phyloP scores from a whole-genome alignment of 1,140 invertebrate genomes.

The Drosophila hydei region DNA sequence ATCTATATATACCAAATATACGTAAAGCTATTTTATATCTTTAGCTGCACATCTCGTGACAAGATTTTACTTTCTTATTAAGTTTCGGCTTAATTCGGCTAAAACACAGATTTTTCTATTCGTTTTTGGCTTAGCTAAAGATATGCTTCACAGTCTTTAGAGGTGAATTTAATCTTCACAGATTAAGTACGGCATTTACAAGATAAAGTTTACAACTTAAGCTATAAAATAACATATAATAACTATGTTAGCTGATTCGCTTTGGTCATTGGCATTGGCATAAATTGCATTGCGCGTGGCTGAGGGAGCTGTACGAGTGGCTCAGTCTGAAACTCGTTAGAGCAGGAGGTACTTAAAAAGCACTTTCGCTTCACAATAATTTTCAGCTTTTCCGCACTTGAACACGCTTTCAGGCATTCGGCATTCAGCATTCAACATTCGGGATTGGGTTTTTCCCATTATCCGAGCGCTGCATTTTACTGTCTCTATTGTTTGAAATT shows the following conservation, averaged over 20 bases:
- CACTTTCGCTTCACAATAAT: constrained; percentile 78
- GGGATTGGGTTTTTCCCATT: constrained; percentile 46
- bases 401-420: constrained; percentile 47
- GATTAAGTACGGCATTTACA: background rate
- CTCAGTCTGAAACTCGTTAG: background rate
- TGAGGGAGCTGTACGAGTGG: constrained; percentile 1
- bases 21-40: no score
- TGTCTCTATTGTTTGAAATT: constrained; percentile 72
- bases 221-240: background rate
- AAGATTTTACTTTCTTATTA: no score
- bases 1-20: no score
- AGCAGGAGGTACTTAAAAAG: constrained; percentile 59
- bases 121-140: no score
- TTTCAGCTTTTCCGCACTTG: constrained; percentile 73
- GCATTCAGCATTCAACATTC: constrained; percentile 24
- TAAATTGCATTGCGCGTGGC: constrained; percentile 6
- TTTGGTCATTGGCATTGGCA: background rate
- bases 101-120: no score
- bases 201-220: background rate
- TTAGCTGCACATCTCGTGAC: no score
- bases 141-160: no score
- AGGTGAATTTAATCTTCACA: no score
- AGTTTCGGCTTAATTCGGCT: no score
- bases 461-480: constrained; percentile 66
- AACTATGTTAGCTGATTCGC: no score